Evolutionary conservation across 2,113 vertebrate genomes (phyloP).

Genomic region (Coregonus clupeaformis): DNA sequence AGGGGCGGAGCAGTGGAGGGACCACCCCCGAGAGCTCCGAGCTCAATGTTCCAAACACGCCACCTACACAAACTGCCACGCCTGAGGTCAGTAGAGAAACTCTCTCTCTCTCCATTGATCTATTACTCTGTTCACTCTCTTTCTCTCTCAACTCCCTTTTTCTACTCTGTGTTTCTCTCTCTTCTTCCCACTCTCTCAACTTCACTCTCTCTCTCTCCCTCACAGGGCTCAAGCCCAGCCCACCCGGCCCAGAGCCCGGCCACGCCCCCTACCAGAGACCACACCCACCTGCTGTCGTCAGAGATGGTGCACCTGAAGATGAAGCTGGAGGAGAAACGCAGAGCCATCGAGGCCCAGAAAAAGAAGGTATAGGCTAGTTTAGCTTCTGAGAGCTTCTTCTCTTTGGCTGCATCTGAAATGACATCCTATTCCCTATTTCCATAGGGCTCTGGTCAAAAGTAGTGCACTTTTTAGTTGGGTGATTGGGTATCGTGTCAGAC

Average conservation of each 20-base stretch:
- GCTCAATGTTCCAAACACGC: slow-evolving; percentile 81
- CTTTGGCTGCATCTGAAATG: too few species aligned
- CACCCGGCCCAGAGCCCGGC: slow-evolving; percentile 64
- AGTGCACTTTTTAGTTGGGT: too few species aligned
- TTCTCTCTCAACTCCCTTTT: too few species aligned
- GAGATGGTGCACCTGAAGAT: slow-evolving; percentile 97
- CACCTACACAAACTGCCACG: slow-evolving; percentile 73
- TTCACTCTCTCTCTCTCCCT: neutral
- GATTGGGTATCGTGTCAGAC: too few species aligned
- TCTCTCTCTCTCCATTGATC: neutral
- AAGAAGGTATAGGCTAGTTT: slow-evolving; percentile 74
- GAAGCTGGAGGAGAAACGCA: slow-evolving; percentile 94
- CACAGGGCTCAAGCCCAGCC: slow-evolving; percentile 60
- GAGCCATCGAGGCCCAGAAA: slow-evolving; percentile 97
- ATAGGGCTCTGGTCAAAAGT: too few species aligned
- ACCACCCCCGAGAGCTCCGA: slow-evolving; percentile 93
- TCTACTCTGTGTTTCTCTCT: neutral
- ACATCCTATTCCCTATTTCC: too few species aligned
- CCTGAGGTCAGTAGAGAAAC: slow-evolving; percentile 72
- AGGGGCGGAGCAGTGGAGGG: slow-evolving; percentile 90
- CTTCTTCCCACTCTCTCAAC: neutral
- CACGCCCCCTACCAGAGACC: slow-evolving; percentile 77
- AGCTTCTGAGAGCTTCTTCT: too few species aligned
- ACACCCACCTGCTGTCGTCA: slow-evolving; percentile 89
- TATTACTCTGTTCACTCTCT: too few species aligned